Evolutionary conservation across 2,888 invertebrate species (phyloP).

Genomic region (Rhagonycha fulva): DNA sequence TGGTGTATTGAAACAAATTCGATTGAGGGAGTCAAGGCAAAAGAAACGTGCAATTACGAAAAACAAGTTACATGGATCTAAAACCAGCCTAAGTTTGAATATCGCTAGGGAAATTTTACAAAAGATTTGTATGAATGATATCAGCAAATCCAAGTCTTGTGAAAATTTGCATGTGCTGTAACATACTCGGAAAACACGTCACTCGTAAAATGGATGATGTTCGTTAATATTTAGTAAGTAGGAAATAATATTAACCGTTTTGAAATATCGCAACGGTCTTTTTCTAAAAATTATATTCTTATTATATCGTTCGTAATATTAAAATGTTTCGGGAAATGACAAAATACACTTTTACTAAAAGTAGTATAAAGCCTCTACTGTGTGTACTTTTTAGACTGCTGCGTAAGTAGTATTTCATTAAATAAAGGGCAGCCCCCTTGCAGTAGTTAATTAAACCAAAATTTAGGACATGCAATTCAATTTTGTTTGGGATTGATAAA

Average conservation of each 20-base stretch:
- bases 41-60: constrained; percentile 61
- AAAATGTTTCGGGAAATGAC: background rate
- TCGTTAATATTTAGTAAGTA: background rate
- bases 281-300: background rate
- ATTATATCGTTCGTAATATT: background rate
- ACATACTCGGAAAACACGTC: constrained; percentile 31
- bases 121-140: constrained; percentile 85
- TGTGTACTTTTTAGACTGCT: constrained; percentile 14
- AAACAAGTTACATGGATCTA: constrained; percentile 73
- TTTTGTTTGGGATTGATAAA: background rate
- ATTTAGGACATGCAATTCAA: background rate
- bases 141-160: constrained; percentile 83
- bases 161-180: constrained; percentile 84
- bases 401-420: constrained; percentile 15
- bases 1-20: constrained; percentile 88
- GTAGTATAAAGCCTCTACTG: constrained; percentile 1
- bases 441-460: background rate
- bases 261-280: background rate
- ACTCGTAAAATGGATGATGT: background rate
- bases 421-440: constrained; percentile 12
- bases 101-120: constrained; percentile 81
- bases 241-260: background rate
- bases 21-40: constrained; percentile 74
- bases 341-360: background rate
- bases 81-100: constrained; percentile 80